Evolutionary conservation across 2,797 vertebrate species (phyloP), one percentile per base, ranked within the genome.

Genomic region (Cirrhinus mrigala): DNA sequence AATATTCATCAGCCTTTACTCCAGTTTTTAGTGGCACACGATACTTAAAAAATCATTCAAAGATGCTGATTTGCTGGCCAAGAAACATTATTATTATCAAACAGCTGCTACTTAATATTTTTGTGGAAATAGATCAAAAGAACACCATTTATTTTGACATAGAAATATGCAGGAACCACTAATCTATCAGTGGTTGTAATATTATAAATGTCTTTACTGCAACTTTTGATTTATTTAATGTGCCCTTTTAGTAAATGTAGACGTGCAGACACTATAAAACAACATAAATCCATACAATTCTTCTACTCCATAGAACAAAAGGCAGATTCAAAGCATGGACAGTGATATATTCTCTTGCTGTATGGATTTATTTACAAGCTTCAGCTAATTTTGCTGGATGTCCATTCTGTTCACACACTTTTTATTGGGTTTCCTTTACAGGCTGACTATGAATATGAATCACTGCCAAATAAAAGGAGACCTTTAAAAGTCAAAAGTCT

Each of bases 401-500:
- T 74, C 24, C 9, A 29, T 74, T 74, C 46, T 20, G 71, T 52
- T 74, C 18, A 9, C 74, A 40, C 33, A 58, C 11, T 14, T 76
- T 66, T 78, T 24, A 60, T 3, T 60, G 12, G 37, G 37, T 62
- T 78, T 44, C 44, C 56, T 46, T 78, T 78, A 62, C 2, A 6
- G 8, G 9, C 56, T 2, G n/a, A 24, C 37, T 46, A 78, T 9
- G 15, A 44, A 62, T 27, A 60, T 78, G 54, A 78, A 46, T 78
- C 15, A 62, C 22, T 27, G 56, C 3, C 75, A 44, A 58, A 77
- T 58, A 58, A 77, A 58, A 60, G 33, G 29, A 12, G 40, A 60
- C 37, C 56, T 79, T 79, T 62, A 62, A 62, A 79, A 62, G 15
- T 62, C n/a, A 29, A 62, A 62, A 62, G 33, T 75, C 48, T 33